Evolutionary conservation across 2,888 invertebrate species (phyloP).

Genomic region (Teleiodes luculella): DNA sequence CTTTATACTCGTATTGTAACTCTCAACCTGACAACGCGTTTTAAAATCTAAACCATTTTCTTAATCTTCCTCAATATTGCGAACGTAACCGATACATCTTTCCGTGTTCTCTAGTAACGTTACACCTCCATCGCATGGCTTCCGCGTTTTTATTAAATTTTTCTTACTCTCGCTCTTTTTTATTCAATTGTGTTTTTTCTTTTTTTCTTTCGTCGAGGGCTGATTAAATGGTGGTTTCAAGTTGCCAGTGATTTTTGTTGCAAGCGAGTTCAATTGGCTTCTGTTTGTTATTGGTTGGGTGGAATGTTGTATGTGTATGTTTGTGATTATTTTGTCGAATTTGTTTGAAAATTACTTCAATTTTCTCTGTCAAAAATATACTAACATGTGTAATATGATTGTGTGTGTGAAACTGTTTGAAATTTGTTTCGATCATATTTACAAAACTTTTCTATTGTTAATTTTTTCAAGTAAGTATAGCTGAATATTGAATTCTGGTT

Average conservation of each 20-base stretch:
- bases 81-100: slow-evolving; percentile 32
- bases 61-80: background rate
- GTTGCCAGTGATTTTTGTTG: slow-evolving; percentile 15
- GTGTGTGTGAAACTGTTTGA: too few relatives aligned
- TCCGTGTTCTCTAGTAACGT: slow-evolving; percentile 26
- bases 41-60: too few relatives aligned
- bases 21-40: too few relatives aligned
- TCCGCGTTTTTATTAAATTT: slow-evolving; percentile 28
- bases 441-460: too few relatives aligned
- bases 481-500: too few relatives aligned
- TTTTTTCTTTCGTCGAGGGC: slow-evolving; percentile 12
- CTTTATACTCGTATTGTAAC: too few relatives aligned
- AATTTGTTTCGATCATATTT: too few relatives aligned
- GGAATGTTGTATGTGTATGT: background rate
- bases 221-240: slow-evolving; percentile 10
- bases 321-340: too few relatives aligned
- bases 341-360: too few relatives aligned
- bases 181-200: slow-evolving; percentile 7
- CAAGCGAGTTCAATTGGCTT: slow-evolving; percentile 3
- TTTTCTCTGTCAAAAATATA: too few relatives aligned
- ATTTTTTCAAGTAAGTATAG: too few relatives aligned
- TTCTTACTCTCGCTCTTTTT: background rate
- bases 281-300: background rate
- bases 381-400: too few relatives aligned
- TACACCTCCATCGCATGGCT: slow-evolving; percentile 27